Conservation (phyloP, 2,888 invertebrate species). For the Teleiodes luculella region DNA sequence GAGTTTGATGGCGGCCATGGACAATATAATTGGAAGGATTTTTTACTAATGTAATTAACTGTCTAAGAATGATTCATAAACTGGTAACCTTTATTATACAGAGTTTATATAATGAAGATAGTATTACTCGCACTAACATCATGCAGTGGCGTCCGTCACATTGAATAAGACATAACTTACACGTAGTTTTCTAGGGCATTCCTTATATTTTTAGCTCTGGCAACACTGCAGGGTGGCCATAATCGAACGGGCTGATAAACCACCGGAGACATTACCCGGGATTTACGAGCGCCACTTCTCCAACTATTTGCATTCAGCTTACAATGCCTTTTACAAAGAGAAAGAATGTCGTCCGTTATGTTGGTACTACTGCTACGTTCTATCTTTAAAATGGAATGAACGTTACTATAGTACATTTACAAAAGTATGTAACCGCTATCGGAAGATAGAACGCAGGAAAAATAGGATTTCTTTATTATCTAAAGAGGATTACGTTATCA, state of each 20-base stretch:
- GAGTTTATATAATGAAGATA: too few relatives aligned
- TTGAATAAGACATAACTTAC: background rate
- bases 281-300: slow-evolving; percentile 37
- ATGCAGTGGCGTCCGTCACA: too few relatives aligned
- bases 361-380: slow-evolving; percentile 3
- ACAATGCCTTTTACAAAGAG: slow-evolving; percentile 21
- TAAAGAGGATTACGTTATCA: slow-evolving; percentile 1
- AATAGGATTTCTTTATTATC: background rate
- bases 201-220: slow-evolving; percentile 7
- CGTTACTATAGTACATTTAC: background rate
- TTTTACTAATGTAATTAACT: background rate
- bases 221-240: slow-evolving; percentile 3
- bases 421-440: background rate
- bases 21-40: background rate
- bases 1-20: background rate
- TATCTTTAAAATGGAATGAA: slow-evolving; percentile 3
- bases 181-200: slow-evolving; percentile 1
- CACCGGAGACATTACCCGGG: slow-evolving; percentile 38
- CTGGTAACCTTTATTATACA: too few relatives aligned
- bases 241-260: slow-evolving; percentile 32
- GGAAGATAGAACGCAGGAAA: background rate
- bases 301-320: slow-evolving; percentile 39
- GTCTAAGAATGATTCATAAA: background rate
- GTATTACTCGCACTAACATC: too few relatives aligned
- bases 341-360: slow-evolving; percentile 31